Evolutionary conservation across 2,888 invertebrate species (phyloP).

Genomic region (Globia sparganii): DNA sequence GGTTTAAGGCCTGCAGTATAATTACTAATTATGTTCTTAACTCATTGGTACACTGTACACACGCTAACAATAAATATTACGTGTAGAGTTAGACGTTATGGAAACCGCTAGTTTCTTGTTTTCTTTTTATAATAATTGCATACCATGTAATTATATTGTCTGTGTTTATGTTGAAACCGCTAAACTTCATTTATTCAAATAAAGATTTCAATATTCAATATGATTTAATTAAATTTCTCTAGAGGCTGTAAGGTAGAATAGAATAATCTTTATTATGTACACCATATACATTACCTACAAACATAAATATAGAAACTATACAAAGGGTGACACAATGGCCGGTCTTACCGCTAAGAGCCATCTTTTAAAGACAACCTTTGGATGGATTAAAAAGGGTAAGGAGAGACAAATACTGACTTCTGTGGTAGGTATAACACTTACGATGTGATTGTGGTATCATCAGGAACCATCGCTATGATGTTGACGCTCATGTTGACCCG

Average conservation of each 20-base stretch:
- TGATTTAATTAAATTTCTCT: neutral
- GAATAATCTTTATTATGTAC: no score
- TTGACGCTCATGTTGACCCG: slow-evolving; percentile 94
- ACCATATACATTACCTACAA: no score
- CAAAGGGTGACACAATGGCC: no score
- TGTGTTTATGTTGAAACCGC: neutral
- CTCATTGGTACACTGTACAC: slow-evolving; percentile 15
- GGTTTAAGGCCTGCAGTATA: slow-evolving; percentile 47
- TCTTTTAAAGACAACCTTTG: no score
- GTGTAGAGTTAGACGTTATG: neutral
- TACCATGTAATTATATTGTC: slow-evolving; percentile 5
- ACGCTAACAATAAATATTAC: neutral
- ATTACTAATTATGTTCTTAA: slow-evolving; percentile 21
- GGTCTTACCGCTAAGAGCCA: no score
- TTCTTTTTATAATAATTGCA: slow-evolving; percentile 7
- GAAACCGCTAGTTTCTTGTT: slow-evolving; percentile 7
- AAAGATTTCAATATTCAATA: neutral
- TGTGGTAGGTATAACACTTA: slow-evolving; percentile 78
- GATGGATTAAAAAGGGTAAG: no score
- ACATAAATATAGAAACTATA: no score
- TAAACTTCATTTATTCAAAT: neutral
- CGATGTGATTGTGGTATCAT: slow-evolving; percentile 78
- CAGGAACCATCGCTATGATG: slow-evolving; percentile 93
- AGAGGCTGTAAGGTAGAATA: no score
- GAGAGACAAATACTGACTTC: no score